These are phyloP conservation scores for Teinopalpus imperialis DNA, from an alignment of 2,888 invertebrate genomes.

Conservation along the genomic window DNA sequence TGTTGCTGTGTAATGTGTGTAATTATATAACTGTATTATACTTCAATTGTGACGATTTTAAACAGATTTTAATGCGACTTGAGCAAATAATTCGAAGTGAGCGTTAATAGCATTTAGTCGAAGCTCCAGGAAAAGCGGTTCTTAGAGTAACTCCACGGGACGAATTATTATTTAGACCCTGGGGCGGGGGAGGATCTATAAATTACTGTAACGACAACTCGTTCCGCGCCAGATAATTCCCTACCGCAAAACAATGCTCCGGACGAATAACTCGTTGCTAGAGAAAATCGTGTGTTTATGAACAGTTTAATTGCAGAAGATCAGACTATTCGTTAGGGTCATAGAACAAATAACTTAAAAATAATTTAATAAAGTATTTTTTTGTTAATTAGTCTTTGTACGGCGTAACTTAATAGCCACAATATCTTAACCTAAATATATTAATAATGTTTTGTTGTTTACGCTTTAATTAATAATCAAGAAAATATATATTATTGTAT, in stretches of 20 bases:
- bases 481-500: too few species aligned
- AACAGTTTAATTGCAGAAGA: constrained; percentile 63
- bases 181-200: constrained; percentile 76
- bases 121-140: constrained; percentile 43
- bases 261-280: constrained; percentile 70
- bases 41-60: background rate
- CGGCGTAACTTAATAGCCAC: too few species aligned
- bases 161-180: constrained; percentile 61
- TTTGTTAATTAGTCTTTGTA: too few species aligned
- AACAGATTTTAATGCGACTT: constrained; percentile 14
- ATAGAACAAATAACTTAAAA: too few species aligned
- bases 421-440: too few species aligned
- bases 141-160: constrained; percentile 50
- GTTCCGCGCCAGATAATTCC: constrained; percentile 77
- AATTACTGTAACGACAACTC: constrained; percentile 78
- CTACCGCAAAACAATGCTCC: constrained; percentile 75
- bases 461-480: too few species aligned
- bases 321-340: constrained; percentile 55
- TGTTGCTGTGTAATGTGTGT: too few species aligned
- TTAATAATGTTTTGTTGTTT: too few species aligned
- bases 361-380: too few species aligned
- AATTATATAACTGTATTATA: too few species aligned
- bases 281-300: constrained; percentile 69
- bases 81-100: constrained; percentile 53
- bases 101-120: constrained; percentile 66